Percentiles rank a stretch among this genome's conserved stretches.
Conservation (phyloP, 2,113 vertebrate species). For the Notarius lentiginosus region DNA sequence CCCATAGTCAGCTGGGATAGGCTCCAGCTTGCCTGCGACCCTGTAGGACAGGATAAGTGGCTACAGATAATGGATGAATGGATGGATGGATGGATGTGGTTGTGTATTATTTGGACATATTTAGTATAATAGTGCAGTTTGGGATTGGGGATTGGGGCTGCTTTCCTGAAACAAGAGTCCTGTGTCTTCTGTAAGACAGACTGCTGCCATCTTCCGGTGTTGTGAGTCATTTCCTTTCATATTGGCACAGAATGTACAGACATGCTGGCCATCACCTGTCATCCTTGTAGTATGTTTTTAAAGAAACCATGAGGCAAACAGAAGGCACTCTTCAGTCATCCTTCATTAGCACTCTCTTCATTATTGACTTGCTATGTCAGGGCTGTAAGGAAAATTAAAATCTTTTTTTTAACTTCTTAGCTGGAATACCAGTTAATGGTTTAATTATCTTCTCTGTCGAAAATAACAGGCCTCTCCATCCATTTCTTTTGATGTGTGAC, state of each 20-base stretch:
- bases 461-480: neutral
- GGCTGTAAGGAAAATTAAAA: neutral
- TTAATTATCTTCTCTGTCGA: neutral
- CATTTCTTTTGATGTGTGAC: slow-evolving; percentile 16
- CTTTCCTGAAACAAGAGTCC: neutral
- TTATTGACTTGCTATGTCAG: neutral
- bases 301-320: neutral
- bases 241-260: neutral
- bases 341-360: neutral
- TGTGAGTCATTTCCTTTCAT: neutral
- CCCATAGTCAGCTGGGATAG: no score
- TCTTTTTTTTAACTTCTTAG: neutral
- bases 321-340: neutral
- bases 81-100: neutral
- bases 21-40: no score
- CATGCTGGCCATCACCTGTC: neutral
- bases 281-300: neutral
- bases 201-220: slow-evolving; percentile 1
- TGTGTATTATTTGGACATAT: neutral
- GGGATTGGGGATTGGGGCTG: neutral
- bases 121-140: neutral
- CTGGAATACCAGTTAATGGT: neutral
- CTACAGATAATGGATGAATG: no score
- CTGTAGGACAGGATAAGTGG: no score
- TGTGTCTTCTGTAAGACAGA: neutral